phyloP scores from a whole-genome alignment of 1,140 invertebrate genomes.

The Euschistus heros region DNA sequence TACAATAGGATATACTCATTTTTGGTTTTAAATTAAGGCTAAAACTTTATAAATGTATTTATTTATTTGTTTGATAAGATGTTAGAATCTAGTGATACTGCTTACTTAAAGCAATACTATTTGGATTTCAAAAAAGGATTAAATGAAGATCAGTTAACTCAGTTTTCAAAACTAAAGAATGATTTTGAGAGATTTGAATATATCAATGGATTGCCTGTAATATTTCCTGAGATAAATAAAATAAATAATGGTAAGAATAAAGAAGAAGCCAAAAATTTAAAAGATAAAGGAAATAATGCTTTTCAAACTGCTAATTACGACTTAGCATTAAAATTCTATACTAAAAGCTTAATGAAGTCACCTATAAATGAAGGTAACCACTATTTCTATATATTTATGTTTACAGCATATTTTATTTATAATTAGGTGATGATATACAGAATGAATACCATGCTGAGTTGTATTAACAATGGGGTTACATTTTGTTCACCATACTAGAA shows the following conservation, averaged over 20 bases:
- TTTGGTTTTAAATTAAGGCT: no score
- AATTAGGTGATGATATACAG: no score
- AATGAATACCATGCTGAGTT: no score
- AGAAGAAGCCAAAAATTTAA: constrained; percentile 48
- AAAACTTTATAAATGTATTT: no score
- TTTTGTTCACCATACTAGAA: no score
- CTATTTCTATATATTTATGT: no score
- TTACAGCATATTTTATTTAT: no score
- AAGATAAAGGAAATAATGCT: constrained; percentile 63
- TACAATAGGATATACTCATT: no score
- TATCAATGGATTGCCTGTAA: not conserved
- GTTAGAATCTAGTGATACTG: constrained; percentile 4
- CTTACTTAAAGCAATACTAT: not conserved
- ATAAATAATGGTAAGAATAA: constrained; percentile 43
- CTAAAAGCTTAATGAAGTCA: constrained; percentile 51
- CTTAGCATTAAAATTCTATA: constrained; percentile 64
- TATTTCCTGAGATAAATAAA: not conserved
- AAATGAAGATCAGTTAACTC: not conserved
- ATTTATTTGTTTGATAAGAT: not conserved
- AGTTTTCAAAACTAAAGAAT: constrained; percentile 7
- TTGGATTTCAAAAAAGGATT: not conserved
- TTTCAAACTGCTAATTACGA: constrained; percentile 65
- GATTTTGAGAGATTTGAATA: constrained; percentile 9
- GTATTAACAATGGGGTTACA: no score
- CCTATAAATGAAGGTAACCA: constrained; percentile 37